Evolutionary conservation across 2,888 invertebrate species (phyloP).

Genomic region (Limnephilus auricula): DNA sequence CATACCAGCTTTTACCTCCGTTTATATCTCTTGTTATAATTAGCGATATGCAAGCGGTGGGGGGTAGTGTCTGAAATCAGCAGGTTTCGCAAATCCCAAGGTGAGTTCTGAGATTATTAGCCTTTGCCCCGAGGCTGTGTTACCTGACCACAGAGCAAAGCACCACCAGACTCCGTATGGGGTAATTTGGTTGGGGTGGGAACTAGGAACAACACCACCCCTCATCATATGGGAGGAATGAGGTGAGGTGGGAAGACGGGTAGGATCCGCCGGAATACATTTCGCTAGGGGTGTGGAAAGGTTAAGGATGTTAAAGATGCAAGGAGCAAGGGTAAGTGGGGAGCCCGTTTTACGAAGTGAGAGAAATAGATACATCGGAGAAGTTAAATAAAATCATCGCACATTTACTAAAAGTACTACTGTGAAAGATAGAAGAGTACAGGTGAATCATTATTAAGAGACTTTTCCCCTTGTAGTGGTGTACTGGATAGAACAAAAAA

Average conservation of each 20-base stretch:
- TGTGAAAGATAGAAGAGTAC: neutral
- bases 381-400: neutral
- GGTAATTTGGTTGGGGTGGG: constrained; percentile 11
- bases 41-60: constrained; percentile 52
- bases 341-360: neutral
- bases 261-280: constrained; percentile 21
- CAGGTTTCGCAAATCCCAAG: constrained; percentile 53
- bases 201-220: neutral
- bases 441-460: too few relatives aligned
- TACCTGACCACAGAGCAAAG: constrained; percentile 56
- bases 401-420: neutral
- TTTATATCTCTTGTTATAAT: constrained; percentile 53
- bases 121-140: constrained; percentile 43
- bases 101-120: constrained; percentile 58
- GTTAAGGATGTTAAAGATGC: constrained; percentile 50
- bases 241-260: constrained; percentile 9
- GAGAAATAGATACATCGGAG: neutral
- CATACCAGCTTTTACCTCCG: constrained; percentile 15
- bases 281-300: constrained; percentile 37
- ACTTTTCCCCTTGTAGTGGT: too few relatives aligned
- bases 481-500: too few relatives aligned
- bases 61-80: constrained; percentile 49
- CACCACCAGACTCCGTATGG: constrained; percentile 37
- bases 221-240: neutral
- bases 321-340: constrained; percentile 40